phyloP scores from a whole-genome alignment of 2,797 vertebrate genomes.

The Tapirus indicus region DNA sequence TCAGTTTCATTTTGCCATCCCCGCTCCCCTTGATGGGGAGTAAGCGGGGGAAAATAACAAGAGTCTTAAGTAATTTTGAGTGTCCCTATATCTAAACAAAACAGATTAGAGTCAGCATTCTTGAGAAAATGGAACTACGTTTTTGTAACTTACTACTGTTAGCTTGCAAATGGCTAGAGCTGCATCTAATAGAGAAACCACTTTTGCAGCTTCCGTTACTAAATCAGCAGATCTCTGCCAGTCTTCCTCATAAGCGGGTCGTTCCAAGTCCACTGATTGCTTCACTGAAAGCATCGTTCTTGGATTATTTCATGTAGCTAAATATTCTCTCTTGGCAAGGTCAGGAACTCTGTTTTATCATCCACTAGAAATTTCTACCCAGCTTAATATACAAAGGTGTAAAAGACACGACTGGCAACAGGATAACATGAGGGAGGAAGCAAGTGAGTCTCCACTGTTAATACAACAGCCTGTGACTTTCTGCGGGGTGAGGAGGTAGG shows the following conservation, averaged over 20 bases:
- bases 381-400: fast-evolving
- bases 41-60: neutral
- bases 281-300: neutral
- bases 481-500: fast-evolving
- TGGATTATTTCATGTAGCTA: neutral
- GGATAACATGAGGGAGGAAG: neutral
- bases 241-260: neutral
- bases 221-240: neutral
- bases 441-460: neutral
- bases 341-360: neutral
- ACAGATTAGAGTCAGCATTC: neutral
- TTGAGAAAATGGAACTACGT: neutral
- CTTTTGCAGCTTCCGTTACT: neutral
- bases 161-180: neutral
- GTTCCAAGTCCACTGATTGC: neutral
- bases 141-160: neutral
- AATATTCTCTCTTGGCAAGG: neutral
- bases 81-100: too few relatives aligned
- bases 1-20: neutral
- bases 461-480: fast-evolving
- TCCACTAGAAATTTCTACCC: neutral
- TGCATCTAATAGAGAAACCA: too few relatives aligned
- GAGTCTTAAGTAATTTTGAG: too few relatives aligned
- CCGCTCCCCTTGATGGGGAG: fast-evolving
- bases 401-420: too few relatives aligned